Conservation (phyloP, 2,797 vertebrate species). For the Steatocranus sp. region DNA sequence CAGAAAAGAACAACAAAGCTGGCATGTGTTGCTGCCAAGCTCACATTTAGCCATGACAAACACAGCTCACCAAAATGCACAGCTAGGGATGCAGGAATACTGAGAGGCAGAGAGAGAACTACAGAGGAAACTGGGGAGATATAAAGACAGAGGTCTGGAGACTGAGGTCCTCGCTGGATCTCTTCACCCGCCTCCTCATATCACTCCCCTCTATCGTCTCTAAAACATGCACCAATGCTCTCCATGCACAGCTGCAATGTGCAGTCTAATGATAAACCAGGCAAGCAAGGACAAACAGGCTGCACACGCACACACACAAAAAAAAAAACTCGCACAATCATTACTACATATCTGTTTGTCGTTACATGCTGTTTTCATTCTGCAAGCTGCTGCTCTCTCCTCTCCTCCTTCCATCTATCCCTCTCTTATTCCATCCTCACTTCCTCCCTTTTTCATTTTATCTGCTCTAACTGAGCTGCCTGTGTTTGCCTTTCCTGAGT, state of each 20-base stretch:
- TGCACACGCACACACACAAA: not conserved
- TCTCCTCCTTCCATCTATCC: not conserved
- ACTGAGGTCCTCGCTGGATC: not conserved
- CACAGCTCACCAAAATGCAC: conserved; percentile 3
- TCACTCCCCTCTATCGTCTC: conserved; percentile 19
- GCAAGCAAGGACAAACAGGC: conserved; percentile 16
- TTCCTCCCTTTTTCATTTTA: not conserved
- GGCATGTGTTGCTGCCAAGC: conserved; percentile 41
- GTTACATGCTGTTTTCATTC: conserved; percentile 15
- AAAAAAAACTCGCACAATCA: not conserved
- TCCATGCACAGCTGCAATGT: conserved; percentile 27
- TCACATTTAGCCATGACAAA: conserved; percentile 50
- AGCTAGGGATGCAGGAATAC: not conserved
- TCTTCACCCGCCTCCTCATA: not conserved
- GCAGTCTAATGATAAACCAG: conserved; percentile 43
- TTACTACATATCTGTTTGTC: conserved; percentile 31
- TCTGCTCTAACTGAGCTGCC: not conserved
- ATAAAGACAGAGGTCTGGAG: conserved; percentile 3
- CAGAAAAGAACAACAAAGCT: conserved; percentile 33
- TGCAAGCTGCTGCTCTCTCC: not conserved
- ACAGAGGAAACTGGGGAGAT: not conserved
- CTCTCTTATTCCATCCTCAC: not conserved
- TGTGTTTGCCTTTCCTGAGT: not conserved
- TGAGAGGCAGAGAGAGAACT: not conserved
- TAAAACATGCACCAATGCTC: conserved; percentile 27